Evolutionary conservation across 1,140 invertebrate genomes (phyloP), one percentile per base, ranked within the genome.

Genomic region (Pogonognathellus flavescens): DNA sequence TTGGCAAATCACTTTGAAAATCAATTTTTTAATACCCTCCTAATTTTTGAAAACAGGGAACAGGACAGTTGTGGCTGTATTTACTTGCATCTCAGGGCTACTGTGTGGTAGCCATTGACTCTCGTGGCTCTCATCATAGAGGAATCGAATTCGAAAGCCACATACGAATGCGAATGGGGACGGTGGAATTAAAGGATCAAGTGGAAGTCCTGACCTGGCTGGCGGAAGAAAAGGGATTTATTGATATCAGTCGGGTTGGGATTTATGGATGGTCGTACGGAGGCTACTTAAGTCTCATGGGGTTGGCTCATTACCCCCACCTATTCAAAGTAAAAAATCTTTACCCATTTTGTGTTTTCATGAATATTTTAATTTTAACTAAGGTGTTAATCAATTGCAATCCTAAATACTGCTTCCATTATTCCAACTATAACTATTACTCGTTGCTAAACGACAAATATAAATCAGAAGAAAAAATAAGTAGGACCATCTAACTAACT

Each of bases 231-330:
- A 94, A 95, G 11, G 94, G 94, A 55, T 98, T 94, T 89, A 97
- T 99, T 86, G 98, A 99, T 91, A 93, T 98, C 91, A 93, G 93
- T 87, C 93, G 98, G 83, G 94, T 99, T 1, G 98, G 96, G 7
- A 96, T 99, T 88, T 97, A 98, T 90, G 98, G 98, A 8, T 99
- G 98, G 98, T 99, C 98, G 70, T 99, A 99, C 90, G 98, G 97
- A 93, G 95, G 96, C 22, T 97, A 97, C 91, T 92, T 97, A 5
- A 96, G 95, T 89, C 92, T 97, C 41, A 95, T 97, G 93, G 96
- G 94, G 5, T 91, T 97, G 20, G 95, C 95, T 88, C 95, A 96
- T 72, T 93, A 95, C 90, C 95, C 95, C 1, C 93, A 95, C 86
- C 91, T 96, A 66, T 97, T 97, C 90, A 97, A 96, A 92, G 93